Base-by-base conservation (phyloP, 2,113 vertebrate species). In the Gymnorhina tibicen region DNA sequence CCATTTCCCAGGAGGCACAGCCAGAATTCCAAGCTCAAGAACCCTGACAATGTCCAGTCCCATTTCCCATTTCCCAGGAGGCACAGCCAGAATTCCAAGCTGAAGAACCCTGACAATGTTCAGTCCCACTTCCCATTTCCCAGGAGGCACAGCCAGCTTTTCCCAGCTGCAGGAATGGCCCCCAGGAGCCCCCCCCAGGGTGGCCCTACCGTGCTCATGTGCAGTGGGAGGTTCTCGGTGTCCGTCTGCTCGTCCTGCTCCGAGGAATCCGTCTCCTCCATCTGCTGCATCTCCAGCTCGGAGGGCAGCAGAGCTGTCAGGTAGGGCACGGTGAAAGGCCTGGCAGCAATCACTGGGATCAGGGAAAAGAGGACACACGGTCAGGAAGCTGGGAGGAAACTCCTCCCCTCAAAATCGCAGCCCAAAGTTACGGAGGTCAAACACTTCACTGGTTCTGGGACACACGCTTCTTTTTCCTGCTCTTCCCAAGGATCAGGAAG, bases 181-280 rank as follows among this genome's bases (percentile, higher is more conserved):
- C 39, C 79, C 46, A 19, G 66, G n/a, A 46, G 64, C 53, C 44
- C 23, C 73, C 69, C 85, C 23, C 39, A 7, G 26, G 39, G 67
- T 33, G 67, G 16, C 8, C 97, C 35, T 98, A 99, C 99, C 89
- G 89, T 95, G 86, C 98, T 97, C 89, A 98, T 97, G 60, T 99
- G 98, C 68, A 99, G 98, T 2, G 98, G 70, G 7, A 98, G 95
- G 96, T 99, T 99, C 94, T 99, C 99, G 0, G 98, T 98, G 98
- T 99, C 99, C 0, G 99, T 99, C 98, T 99, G 99, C 70, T 99
- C 99, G 1, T 99, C 99, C 97, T 99, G 99, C 95, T 99, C 99
- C 0, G 99, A 99, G 4, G 99, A 99, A 96, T 99, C 99, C 0
- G 99, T 99, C 97, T 99, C 99, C 85, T 99, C 99, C 97, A 99